Evolutionary conservation across 2,888 invertebrate genomes (phyloP), one percentile per base, ranked within the genome.

Genomic region (Dicyrtoma fusca): DNA sequence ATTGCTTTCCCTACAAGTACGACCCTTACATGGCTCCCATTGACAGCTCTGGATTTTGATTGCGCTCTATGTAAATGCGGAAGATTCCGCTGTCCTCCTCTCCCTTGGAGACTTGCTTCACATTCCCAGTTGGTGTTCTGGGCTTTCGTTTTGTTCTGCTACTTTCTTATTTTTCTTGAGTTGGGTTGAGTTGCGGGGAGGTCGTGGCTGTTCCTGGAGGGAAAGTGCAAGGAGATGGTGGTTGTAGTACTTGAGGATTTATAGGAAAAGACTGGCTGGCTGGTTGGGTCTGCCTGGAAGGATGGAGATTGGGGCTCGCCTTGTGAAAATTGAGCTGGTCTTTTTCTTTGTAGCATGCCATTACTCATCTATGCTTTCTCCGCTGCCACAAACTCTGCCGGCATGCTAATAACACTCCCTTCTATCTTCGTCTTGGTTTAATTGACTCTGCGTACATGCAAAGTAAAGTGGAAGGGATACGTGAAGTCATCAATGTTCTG

Each of bases 311-410:
- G n/a, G n/a, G n/a, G n/a, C n/a, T n/a, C n/a, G n/a, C n/a, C n/a
- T n/a, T n/a, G n/a, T n/a, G n/a, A n/a, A n/a, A n/a, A n/a, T n/a
- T n/a, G n/a, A n/a, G n/a, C n/a, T n/a, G n/a, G 23, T 21, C 61
- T 13, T 34, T 34, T 61, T 34, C 44, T 42, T 57, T 57, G 21
- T 57, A n/a, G n/a, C 62, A 4, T 55, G n/a, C 55, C 66, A 75
- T 75, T 76, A 73, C 73, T 77, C 75, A 77, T 76, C 74, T 73
- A 73, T 72, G 69, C 74, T 69, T 74, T 76, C 76, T 75, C 73
- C 71, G 74, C 72, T 77, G 77, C 76, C 76, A 75, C 76, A 75
- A 70, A 75, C 77, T 77, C 77, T 66, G 73, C 74, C 77, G 68
- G 77, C 76, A 77, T 77, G 73, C 77, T 77, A 77, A 77, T 77